phyloP scores from a whole-genome alignment of 2,113 vertebrate species.

The Proteles cristata region DNA sequence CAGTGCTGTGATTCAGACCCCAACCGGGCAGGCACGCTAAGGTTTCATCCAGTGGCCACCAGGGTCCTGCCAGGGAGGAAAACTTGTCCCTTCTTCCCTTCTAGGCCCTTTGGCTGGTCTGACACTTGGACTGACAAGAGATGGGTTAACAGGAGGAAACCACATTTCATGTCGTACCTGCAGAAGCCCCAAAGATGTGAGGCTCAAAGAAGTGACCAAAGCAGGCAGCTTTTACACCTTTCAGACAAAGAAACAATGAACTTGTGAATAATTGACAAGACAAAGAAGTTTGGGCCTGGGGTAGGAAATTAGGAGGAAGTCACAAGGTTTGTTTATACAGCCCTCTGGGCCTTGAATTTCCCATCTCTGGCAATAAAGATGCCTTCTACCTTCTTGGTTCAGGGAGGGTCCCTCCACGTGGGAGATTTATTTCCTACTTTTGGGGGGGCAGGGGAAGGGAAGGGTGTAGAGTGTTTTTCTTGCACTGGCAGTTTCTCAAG shows the following conservation, averaged over 20 bases:
- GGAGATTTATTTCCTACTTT: background rate
- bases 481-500: background rate
- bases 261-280: background rate
- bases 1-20: background rate
- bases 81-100: background rate
- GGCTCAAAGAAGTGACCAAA: background rate
- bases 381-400: background rate
- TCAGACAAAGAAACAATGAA: background rate
- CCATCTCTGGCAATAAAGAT: background rate
- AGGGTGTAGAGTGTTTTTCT: background rate
- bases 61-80: background rate
- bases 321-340: background rate
- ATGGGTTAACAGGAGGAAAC: background rate
- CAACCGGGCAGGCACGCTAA: background rate
- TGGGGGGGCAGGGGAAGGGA: rapidly evolving
- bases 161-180: background rate
- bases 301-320: background rate
- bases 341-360: background rate
- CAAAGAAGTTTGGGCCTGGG: background rate
- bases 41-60: background rate
- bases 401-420: background rate
- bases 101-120: background rate
- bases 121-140: background rate
- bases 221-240: background rate
- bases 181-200: background rate